Base-by-base conservation (phyloP, 2,113 vertebrate genomes). In the Larimichthys crocea region DNA sequence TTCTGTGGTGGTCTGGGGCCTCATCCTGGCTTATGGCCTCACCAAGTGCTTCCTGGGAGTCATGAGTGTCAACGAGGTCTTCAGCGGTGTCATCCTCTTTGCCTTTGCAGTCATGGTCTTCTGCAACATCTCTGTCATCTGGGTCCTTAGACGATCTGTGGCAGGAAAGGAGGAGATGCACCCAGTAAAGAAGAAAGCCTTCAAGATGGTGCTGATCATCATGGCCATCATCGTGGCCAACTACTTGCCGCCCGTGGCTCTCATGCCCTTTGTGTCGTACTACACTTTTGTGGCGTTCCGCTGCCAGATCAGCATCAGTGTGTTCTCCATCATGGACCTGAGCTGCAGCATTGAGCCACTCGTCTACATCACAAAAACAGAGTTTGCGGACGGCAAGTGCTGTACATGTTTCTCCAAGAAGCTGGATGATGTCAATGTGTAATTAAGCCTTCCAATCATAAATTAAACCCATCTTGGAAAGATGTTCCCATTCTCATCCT, bases 271-370 rank as follows among this genome's bases (percentile, higher is more conserved):
- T 3, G 76, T 69, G 1, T 73, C 92, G 0, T 92, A 91, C 78
- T 95, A 93, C 88, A 69, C 87, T 0, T 83, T 89, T 0, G 15
- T 91, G 14, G 70, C 24, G 15, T 91, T 92, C 40, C 70, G 20
- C 10, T 96, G 94, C 85, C 86, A 93, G 88, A 91, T 95, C 79
- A 83, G 82, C 40, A 15, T 90, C 60, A 84, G 72, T 6, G 92
- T 94, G 42, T 95, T 89, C 68, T 74, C 92, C 74, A 86, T 95
- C 88, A 95, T 95, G 94, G 94, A 95, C 44, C 83, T 95, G 88
- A 96, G 95, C 92, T 88, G 93, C 88, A 95, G 92, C 87, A 76
- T 96, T 0, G 94, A 96, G 85, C 94, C 94, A 3, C 87, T 95
- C 14, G 88, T 95, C 60, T 93, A 95, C 92, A 74, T 95, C 79